phyloP scores from a whole-genome alignment of 2,888 invertebrate species.

The Tribolium freemani region DNA sequence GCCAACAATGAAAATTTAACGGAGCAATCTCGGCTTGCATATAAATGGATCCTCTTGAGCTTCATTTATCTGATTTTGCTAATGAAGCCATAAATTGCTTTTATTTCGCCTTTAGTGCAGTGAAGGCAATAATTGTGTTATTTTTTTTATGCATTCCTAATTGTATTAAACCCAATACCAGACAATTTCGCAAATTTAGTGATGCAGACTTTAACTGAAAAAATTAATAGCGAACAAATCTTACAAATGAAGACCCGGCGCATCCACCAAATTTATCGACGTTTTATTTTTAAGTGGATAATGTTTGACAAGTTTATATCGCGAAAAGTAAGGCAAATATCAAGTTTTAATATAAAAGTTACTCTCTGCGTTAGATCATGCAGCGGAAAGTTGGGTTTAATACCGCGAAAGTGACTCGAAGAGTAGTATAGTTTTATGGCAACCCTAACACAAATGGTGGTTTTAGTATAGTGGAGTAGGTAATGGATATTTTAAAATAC shows the following conservation, averaged over 20 bases:
- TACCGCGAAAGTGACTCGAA: not conserved
- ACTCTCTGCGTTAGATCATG: not conserved
- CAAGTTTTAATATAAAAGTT: not conserved
- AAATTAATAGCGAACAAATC: not conserved
- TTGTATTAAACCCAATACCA: not conserved
- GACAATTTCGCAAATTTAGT: not conserved
- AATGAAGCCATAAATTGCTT: constrained; percentile 11
- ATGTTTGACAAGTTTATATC: not conserved
- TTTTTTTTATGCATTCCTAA: not conserved
- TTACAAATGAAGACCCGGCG: not conserved
- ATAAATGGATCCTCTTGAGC: not conserved
- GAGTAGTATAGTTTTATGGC: not conserved
- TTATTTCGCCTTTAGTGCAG: not conserved
- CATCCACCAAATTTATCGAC: not conserved
- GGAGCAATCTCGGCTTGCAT: not conserved
- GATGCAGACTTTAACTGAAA: too few relatives aligned
- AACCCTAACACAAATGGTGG: not conserved
- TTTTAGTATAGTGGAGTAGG: too few relatives aligned
- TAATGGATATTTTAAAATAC: too few relatives aligned
- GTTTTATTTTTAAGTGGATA: not conserved
- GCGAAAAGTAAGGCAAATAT: not conserved
- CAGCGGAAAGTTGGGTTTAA: not conserved
- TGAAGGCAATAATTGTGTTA: not conserved
- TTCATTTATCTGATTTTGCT: constrained; percentile 9
- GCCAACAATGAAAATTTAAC: not conserved